These are phyloP conservation scores for Ricordea florida DNA, from an alignment of 92 coral and sea anemone genomes.

Conservation along the genomic window DNA sequence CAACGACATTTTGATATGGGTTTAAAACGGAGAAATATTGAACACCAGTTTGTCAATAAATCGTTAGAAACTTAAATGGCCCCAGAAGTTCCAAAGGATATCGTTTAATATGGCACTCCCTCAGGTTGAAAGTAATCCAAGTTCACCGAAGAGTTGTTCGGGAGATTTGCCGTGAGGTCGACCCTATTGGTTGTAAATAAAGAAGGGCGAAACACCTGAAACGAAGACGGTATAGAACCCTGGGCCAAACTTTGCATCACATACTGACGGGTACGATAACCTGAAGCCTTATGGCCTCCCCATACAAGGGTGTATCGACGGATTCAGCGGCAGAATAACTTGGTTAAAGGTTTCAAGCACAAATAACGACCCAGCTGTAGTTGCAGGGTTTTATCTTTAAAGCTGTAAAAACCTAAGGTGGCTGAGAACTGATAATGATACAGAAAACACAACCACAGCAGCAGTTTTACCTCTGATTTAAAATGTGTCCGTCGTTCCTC, in stretches of 20 bases:
- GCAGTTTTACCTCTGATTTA: no score
- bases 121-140: conserved; percentile 53
- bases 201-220: conserved; percentile 52
- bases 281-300: conserved; percentile 41
- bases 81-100: conserved; percentile 46
- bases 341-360: conserved; percentile 6
- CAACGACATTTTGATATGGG: neutral
- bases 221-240: conserved; percentile 44
- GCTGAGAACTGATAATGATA: no score
- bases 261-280: conserved; percentile 46
- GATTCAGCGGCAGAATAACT: conserved; percentile 22
- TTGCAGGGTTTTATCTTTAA: conserved; percentile 7
- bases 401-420: no score
- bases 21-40: conserved; percentile 27
- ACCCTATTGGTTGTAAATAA: conserved; percentile 56
- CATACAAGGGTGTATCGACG: conserved; percentile 44
- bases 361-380: conserved; percentile 23
- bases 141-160: conserved; percentile 56
- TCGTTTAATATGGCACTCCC: conserved; percentile 54
- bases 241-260: conserved; percentile 56
- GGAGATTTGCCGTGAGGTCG: conserved; percentile 40
- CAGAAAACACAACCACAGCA: no score
- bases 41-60: conserved; percentile 29
- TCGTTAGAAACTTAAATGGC: conserved; percentile 25
- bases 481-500: no score